Conservation (phyloP, 1,140 invertebrate species). For the Tenebrio molitor region DNA sequence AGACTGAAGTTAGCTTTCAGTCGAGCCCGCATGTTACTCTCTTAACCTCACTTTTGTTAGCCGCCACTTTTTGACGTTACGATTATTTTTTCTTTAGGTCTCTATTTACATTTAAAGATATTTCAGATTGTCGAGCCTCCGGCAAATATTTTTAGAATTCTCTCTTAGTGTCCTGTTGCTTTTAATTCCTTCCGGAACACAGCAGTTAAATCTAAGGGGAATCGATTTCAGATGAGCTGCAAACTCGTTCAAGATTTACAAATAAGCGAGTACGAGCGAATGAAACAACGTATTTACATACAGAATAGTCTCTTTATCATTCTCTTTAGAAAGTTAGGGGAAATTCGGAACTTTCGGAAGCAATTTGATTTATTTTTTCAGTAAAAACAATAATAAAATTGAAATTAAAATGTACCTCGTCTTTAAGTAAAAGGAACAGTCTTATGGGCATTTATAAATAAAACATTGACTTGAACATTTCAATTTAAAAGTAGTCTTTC, state of each 20-base stretch:
- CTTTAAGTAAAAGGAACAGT: constrained; percentile 5
- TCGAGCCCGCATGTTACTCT: no score
- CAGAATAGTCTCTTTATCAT: constrained; percentile 13
- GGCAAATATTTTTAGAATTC: no score
- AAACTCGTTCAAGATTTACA: constrained; percentile 15
- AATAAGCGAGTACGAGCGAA: constrained; percentile 18
- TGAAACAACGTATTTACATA: constrained; percentile 25
- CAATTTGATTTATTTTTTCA: no score
- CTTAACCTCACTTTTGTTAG: no score
- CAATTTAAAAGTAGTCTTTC: constrained; percentile 52
- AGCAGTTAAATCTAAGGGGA: constrained; percentile 3
- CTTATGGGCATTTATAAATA: constrained; percentile 48
- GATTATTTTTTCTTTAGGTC: no score
- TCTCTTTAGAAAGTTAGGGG: background rate
- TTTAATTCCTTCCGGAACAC: no score
- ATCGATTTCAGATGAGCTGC: constrained; percentile 5
- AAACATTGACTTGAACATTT: constrained; percentile 51
- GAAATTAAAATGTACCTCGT: constrained; percentile 18
- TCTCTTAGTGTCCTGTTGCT: no score
- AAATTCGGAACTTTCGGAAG: no score
- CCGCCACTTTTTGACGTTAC: no score
- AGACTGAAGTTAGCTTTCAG: no score
- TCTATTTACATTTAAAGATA: no score
- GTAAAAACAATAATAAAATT: constrained; percentile 20
- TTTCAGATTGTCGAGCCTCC: no score